Conservation (phyloP, 37 sponge, comb jelly and placozoan species). For the Eunapius fragilis region DNA sequence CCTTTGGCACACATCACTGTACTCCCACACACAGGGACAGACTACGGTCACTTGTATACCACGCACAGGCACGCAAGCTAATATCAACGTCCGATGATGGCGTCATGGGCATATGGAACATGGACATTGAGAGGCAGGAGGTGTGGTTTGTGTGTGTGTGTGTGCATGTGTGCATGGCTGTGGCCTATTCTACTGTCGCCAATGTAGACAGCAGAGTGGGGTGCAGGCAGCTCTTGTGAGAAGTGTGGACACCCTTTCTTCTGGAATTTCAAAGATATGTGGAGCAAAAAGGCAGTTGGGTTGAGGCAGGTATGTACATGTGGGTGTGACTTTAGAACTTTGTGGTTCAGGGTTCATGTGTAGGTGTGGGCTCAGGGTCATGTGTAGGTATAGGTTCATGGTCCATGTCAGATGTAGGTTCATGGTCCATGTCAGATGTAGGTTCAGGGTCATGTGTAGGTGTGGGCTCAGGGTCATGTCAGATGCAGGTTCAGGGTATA, state of each 20-base stretch:
- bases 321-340: too few relatives aligned
- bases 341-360: too few relatives aligned
- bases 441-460: too few relatives aligned
- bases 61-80: slow-evolving; percentile 53
- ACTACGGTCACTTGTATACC: slow-evolving; percentile 69
- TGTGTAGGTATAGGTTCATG: too few relatives aligned
- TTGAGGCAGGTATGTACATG: slow-evolving; percentile 77
- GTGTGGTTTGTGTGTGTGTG: too few relatives aligned
- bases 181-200: neutral
- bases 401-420: too few relatives aligned
- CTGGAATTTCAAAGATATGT: slow-evolving; percentile 97
- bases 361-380: too few relatives aligned
- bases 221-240: slow-evolving; percentile 82
- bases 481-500: neutral
- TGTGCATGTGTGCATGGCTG: too few relatives aligned
- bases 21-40: slow-evolving; percentile 74
- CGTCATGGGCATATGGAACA: slow-evolving; percentile 84
- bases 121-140: too few relatives aligned
- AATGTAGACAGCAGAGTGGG: slow-evolving; percentile 89
- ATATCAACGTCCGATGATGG: slow-evolving; percentile 82
- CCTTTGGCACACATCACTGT: too few relatives aligned
- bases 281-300: slow-evolving; percentile 83
- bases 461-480: too few relatives aligned
- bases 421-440: too few relatives aligned
- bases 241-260: slow-evolving; percentile 93